phyloP scores from a whole-genome alignment of 2,888 invertebrate genomes.

The Ichneumoninae sp. region DNA sequence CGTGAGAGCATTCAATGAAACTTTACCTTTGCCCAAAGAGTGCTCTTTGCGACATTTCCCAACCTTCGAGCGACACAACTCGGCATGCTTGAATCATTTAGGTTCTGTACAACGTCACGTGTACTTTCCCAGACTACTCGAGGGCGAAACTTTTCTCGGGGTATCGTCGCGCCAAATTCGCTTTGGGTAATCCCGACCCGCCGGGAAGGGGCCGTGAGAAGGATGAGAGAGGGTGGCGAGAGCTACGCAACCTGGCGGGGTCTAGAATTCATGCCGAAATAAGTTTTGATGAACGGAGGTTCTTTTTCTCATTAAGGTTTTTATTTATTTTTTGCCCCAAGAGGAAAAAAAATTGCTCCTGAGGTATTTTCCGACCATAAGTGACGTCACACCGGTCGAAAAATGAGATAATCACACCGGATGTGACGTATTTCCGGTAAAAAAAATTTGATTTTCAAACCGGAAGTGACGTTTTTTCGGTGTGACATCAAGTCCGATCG shows the following conservation, averaged over 20 bases:
- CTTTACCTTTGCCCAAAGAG: constrained; percentile 58
- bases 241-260: constrained; percentile 1
- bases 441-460: too few species aligned
- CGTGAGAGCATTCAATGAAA: constrained; percentile 59
- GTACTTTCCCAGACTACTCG: constrained; percentile 65
- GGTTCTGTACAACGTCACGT: constrained; percentile 65
- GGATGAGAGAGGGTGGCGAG: constrained; percentile 22
- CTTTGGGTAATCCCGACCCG: constrained; percentile 58
- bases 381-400: too few species aligned
- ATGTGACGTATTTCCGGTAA: too few species aligned
- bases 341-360: too few species aligned
- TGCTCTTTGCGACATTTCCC: constrained; percentile 61
- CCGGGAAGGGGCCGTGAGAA: constrained; percentile 10
- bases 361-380: too few species aligned
- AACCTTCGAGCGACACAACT: constrained; percentile 56
- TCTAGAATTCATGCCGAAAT: not conserved
- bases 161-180: constrained; percentile 63
- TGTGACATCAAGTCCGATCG: too few species aligned
- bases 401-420: too few species aligned
- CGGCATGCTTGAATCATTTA: constrained; percentile 63
- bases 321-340: not conserved
- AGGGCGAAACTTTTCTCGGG: constrained; percentile 51
- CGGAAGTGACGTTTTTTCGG: too few species aligned
- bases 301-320: constrained; percentile 8
- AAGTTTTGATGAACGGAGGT: constrained; percentile 1